phyloP scores from a whole-genome alignment of 37 sponge, comb jelly and placozoan species.

The Aplysina aerophoba region DNA sequence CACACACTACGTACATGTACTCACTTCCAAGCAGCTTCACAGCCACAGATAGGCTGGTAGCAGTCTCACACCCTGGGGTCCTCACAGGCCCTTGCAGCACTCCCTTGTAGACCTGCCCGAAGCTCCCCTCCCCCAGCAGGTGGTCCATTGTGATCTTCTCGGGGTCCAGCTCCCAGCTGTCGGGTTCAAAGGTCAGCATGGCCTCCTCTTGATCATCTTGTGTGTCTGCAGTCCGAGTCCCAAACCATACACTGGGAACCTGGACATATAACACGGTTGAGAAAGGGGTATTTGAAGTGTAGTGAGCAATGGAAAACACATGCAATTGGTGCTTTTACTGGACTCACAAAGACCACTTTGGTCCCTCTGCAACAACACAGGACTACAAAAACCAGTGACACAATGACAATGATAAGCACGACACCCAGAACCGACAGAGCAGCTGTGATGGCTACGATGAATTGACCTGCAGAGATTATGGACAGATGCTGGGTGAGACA shows the following conservation, averaged over 20 bases:
- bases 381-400: background rate
- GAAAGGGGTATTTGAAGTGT: too few species aligned
- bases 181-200: background rate
- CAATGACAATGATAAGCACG: background rate
- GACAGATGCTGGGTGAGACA: too few species aligned
- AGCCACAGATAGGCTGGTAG: constrained; percentile 18
- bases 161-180: constrained; percentile 20
- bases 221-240: too few species aligned
- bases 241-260: too few species aligned
- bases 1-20: background rate
- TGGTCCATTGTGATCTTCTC: constrained; percentile 15
- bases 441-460: too few species aligned
- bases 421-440: background rate
- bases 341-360: constrained; percentile 28
- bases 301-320: too few species aligned
- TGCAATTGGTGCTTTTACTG: background rate
- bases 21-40: constrained; percentile 28
- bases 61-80: constrained; percentile 14
- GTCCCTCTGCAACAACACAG: background rate
- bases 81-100: constrained; percentile 6
- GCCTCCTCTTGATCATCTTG: background rate
- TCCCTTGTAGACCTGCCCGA: constrained; percentile 32
- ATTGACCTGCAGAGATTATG: too few species aligned
- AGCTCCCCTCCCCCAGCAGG: constrained; percentile 27
- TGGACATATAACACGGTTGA: too few species aligned